Evolutionary conservation across 2,888 invertebrate species (phyloP).

Genomic region (Drosophila kambysellisi): DNA sequence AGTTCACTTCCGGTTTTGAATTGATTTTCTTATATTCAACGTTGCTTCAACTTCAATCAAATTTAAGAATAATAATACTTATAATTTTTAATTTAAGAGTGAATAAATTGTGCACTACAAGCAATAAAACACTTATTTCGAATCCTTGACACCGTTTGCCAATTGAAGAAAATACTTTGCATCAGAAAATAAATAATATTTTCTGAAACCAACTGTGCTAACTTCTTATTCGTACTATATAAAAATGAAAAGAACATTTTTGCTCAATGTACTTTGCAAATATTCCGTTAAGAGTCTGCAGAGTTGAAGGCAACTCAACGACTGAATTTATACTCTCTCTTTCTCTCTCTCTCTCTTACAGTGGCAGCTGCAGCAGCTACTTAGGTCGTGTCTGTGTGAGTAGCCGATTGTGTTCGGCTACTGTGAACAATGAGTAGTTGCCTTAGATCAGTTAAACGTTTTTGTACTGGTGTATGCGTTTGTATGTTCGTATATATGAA

Average conservation of each 20-base stretch:
- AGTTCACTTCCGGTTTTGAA: too few species aligned
- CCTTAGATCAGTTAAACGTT: constrained; percentile 24
- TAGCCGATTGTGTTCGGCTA: not conserved
- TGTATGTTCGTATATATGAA: not conserved
- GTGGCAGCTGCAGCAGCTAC: not conserved
- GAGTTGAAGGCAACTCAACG: not conserved
- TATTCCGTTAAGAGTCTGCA: not conserved
- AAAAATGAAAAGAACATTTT: not conserved
- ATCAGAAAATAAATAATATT: not conserved
- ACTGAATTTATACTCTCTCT: not conserved
- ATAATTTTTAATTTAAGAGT: not conserved
- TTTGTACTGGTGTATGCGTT: not conserved
- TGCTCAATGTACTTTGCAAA: not conserved
- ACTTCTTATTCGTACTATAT: too few species aligned
- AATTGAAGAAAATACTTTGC: not conserved
- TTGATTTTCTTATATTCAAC: not conserved
- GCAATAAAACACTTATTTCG: not conserved
- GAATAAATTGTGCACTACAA: not conserved
- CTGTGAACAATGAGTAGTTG: not conserved
- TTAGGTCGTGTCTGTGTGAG: not conserved
- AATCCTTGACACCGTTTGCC: not conserved
- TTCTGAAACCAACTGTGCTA: not conserved
- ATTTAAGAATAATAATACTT: not conserved
- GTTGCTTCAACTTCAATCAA: not conserved
- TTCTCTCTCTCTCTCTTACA: not conserved